phyloP scores from a whole-genome alignment of 2,113 vertebrate genomes.

The Hipposideros armiger region DNA sequence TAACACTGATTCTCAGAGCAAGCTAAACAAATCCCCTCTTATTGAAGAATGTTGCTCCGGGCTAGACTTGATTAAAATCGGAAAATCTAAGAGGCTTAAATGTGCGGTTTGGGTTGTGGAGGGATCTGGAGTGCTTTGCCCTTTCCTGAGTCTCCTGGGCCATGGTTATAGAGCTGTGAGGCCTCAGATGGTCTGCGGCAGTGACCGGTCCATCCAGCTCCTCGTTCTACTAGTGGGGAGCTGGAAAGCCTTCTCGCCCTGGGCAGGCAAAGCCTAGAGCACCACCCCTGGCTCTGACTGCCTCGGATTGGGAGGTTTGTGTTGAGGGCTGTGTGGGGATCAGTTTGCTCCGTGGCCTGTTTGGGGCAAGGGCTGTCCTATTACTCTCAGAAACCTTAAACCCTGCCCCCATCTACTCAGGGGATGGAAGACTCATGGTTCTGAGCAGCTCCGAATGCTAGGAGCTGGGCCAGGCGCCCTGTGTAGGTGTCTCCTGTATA shows the following conservation, averaged over 20 bases:
- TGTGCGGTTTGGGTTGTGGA: constrained; percentile 72
- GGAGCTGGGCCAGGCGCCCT: not conserved
- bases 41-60: constrained; percentile 80
- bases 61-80: constrained; percentile 82
- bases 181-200: not conserved
- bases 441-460: not conserved
- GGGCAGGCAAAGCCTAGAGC: not conserved
- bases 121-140: constrained; percentile 46
- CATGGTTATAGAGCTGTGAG: not conserved
- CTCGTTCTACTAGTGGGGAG: not conserved
- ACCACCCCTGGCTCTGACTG: not conserved
- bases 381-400: not conserved
- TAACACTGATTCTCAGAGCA: constrained; percentile 66
- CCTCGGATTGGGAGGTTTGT: not conserved
- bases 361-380: not conserved
- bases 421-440: not conserved
- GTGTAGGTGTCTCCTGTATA: not conserved
- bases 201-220: not conserved
- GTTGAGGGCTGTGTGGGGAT: not conserved
- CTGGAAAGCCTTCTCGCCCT: not conserved
- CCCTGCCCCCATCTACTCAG: not conserved
- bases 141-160: not conserved
- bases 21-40: constrained; percentile 77
- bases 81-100: constrained; percentile 82
- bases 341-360: not conserved